Evolutionary conservation across 2,797 vertebrate genomes (phyloP), one percentile per base, ranked within the genome.

Genomic region (Ambastaia sidthimunki): DNA sequence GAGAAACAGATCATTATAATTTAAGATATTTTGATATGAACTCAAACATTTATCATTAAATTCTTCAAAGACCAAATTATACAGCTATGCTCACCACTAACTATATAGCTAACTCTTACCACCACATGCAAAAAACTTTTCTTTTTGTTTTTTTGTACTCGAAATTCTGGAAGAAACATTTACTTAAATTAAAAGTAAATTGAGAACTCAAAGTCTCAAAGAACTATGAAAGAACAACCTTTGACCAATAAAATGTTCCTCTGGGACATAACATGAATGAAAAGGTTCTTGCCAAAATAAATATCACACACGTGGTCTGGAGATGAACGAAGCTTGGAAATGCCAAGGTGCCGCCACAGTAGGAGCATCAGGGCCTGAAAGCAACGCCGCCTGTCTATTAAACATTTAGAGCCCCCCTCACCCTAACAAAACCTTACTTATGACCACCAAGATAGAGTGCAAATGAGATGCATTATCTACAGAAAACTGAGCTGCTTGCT

Each of bases 391-490:
- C 23, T 18, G 21, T 18, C 23, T 18, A 66, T 54, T 65, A 50
- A 72, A 81, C 47, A 74, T 74, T 71, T 70, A 55, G 81, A 78
- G 44, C 70, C 69, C 41, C 70, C 69, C 41, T 82, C 69, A 50
- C 71, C 78, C 69, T 73, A 82, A 65, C 41, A 74, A 84, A 72
- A 23, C 50, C 81, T 83, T 76, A 76, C 74, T 66, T 71, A 23
- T 75, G 72, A 70, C 13, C 18, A 48, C 60, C 25, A 59, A 74
- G 67, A 73, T 68, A 71, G 67, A 80, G 41, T 60, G 50, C 83
- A 74, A 87, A 74, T 80, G 81, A 74, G 65, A 79, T 28, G 59
- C 72, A 83, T 85, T 81, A 77, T 65, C 19, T 48, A 54, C 28
- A 48, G 65, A 84, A 83, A 77, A 69, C 63, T 37, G 63, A 54